A percentile compares a stretch with the other conserved stretches of the same genome.
These are phyloP conservation scores for Sisor rabdophorus DNA, from an alignment of 2,113 vertebrate species.

Conservation along the genomic window DNA sequence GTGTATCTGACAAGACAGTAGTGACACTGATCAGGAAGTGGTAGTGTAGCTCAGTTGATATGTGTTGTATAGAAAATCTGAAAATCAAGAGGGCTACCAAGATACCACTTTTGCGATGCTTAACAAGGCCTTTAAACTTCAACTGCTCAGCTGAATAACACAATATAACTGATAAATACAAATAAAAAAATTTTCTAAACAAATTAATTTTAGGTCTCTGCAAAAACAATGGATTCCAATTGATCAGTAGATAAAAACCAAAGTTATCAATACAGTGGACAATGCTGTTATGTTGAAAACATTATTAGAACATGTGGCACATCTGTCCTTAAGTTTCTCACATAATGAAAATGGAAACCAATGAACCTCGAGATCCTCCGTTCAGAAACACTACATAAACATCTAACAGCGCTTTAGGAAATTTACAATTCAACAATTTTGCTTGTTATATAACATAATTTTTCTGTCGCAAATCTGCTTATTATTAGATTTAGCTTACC, in stretches of 20 bases:
- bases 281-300: too few relatives aligned
- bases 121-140: too few relatives aligned
- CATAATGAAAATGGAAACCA: background rate
- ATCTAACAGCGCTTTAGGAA: background rate
- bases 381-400: background rate
- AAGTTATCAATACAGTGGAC: too few relatives aligned
- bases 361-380: background rate
- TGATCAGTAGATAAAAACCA: background rate
- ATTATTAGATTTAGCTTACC: background rate
- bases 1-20: slow-evolving; percentile 15
- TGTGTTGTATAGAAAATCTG: too few relatives aligned
- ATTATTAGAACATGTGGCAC: background rate
- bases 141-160: too few relatives aligned
- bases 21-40: background rate
- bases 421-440: background rate
- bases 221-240: background rate
- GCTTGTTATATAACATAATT: background rate
- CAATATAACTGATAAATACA: too few relatives aligned
- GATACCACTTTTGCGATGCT: too few relatives aligned
- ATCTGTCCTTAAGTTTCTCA: background rate
- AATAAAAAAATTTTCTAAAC: slow-evolving; percentile 15
- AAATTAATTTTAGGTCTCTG: slow-evolving; percentile 11
- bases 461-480: background rate
- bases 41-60: too few relatives aligned
- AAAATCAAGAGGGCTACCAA: too few relatives aligned